Conservation (phyloP, 2,888 invertebrate genomes). For the Cosmia trapezina region DNA sequence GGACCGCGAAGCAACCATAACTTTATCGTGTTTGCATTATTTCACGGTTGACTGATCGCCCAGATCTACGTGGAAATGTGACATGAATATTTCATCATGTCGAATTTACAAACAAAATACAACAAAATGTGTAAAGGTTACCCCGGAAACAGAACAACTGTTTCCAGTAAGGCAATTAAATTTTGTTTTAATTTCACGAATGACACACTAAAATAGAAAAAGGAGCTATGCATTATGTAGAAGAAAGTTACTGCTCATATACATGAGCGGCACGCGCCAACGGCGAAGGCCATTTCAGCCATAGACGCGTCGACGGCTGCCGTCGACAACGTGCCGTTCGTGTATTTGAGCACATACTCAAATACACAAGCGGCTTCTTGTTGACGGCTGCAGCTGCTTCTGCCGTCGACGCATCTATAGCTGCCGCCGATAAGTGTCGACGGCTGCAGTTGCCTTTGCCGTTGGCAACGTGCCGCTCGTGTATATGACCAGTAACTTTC, state of each 20-base stretch:
- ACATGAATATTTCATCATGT: constrained; percentile 84
- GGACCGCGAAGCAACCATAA: constrained; percentile 83
- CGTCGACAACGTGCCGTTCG: too few relatives aligned
- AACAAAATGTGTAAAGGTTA: constrained; percentile 49
- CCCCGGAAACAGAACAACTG: neutral
- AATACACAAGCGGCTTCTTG: too few relatives aligned
- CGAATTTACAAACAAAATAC: constrained; percentile 78
- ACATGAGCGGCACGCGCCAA: too few relatives aligned
- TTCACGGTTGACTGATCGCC: constrained; percentile 84
- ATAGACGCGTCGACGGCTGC: too few relatives aligned
- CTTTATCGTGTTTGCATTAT: constrained; percentile 89
- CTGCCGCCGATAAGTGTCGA: too few relatives aligned
- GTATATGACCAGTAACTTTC: too few relatives aligned
- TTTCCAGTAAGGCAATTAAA: neutral
- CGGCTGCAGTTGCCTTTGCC: too few relatives aligned
- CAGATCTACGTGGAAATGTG: constrained; percentile 86
- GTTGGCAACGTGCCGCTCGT: too few relatives aligned
- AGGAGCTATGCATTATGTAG: neutral
- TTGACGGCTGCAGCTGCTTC: too few relatives aligned
- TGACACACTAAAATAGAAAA: neutral
- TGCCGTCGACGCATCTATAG: too few relatives aligned
- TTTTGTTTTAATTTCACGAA: neutral
- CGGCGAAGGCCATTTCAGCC: too few relatives aligned
- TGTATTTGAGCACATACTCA: too few relatives aligned
- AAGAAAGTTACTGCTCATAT: neutral